Percentiles rank a stretch among this genome's conserved stretches.
These are phyloP conservation scores for Poecile montanus DNA, from an alignment of 2,797 vertebrate species.

Conservation along the genomic window DNA sequence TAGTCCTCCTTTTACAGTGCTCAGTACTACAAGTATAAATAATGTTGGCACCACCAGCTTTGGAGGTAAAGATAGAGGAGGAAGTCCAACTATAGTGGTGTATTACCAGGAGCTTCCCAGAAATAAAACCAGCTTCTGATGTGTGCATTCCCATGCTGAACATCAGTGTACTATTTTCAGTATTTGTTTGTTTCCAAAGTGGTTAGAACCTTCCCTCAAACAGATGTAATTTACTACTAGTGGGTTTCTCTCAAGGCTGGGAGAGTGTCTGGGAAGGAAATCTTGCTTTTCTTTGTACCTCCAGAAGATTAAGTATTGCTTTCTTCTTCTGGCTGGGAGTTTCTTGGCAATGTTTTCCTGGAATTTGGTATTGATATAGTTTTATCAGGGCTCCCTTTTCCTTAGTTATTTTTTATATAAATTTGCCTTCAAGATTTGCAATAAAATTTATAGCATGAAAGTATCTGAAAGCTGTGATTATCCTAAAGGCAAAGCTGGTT, in stretches of 20 bases:
- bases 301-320: neutral
- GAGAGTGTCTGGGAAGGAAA: neutral
- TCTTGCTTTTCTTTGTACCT: neutral
- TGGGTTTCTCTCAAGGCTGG: neutral
- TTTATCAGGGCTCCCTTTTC: constrained; percentile 18
- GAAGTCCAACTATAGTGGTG: neutral
- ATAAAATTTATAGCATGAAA: neutral
- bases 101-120: neutral
- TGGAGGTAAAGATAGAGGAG: neutral
- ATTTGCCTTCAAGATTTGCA: neutral
- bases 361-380: neutral
- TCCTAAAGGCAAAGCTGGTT: neutral
- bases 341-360: constrained; percentile 6
- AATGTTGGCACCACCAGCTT: neutral
- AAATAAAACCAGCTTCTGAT: constrained; percentile 18
- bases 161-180: constrained; percentile 17
- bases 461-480: neutral
- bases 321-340: neutral
- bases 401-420: neutral
- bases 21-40: neutral
- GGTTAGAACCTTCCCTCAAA: constrained; percentile 15
- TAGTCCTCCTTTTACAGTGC: neutral
- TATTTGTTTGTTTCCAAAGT: constrained; percentile 9
- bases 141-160: constrained; percentile 4
- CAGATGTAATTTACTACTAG: neutral